phyloP scores from a whole-genome alignment of 2,888 invertebrate genomes.

The Junonia oenone region DNA sequence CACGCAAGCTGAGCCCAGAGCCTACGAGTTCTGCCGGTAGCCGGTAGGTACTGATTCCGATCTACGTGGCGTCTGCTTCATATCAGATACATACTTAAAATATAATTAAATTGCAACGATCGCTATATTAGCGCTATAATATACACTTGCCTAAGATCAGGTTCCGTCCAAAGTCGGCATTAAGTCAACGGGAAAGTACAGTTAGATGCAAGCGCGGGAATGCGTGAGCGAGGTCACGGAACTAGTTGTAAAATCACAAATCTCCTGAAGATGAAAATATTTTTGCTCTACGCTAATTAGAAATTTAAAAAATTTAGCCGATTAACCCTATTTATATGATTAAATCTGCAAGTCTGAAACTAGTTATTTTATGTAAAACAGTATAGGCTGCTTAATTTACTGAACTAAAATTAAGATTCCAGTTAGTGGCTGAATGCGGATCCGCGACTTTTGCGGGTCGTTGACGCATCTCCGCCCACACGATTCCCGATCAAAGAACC shows the following conservation, averaged over 20 bases:
- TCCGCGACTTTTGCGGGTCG: conserved; percentile 75
- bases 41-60: conserved; percentile 48
- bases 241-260: conserved; percentile 78
- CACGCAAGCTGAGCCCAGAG: conserved; percentile 53
- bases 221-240: conserved; percentile 80
- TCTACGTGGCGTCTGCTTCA: conserved; percentile 59
- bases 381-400: conserved; percentile 3
- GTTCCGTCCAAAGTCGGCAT: conserved; percentile 76
- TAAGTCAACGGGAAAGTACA: conserved; percentile 79
- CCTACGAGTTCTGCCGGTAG: conserved; percentile 52
- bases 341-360: background rate
- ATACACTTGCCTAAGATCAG: conserved; percentile 75
- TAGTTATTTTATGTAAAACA: conserved; percentile 1
- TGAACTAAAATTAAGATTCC: conserved; percentile 24
- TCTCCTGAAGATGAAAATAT: conserved; percentile 65
- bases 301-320: background rate
- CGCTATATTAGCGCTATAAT: conserved; percentile 65
- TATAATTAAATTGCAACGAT: conserved; percentile 78
- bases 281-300: conserved; percentile 38
- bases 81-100: conserved; percentile 68
- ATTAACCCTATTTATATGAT: background rate
- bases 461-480: conserved; percentile 76
- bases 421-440: conserved; percentile 61
- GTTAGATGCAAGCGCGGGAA: conserved; percentile 79
- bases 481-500: conserved; percentile 49